A percentile compares a stretch with the other conserved stretches of the same genome.
phyloP scores from a whole-genome alignment of 2,888 invertebrate species.

The Phaonia tiefii region DNA sequence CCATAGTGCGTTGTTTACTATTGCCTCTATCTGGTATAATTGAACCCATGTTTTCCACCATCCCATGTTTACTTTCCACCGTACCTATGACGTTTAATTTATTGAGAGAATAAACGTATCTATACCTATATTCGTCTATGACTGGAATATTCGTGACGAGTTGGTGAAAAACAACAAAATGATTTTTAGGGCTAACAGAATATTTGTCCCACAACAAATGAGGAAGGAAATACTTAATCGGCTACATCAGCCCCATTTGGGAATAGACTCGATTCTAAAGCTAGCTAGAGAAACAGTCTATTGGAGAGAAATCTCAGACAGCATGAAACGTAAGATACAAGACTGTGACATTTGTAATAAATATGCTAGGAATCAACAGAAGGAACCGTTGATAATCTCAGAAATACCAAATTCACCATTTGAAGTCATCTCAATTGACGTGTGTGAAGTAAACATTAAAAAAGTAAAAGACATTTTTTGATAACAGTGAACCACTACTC shows the following conservation, averaged over 20 bases:
- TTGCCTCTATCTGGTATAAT: too few relatives aligned
- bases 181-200: conserved; percentile 30
- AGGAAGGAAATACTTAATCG: conserved; percentile 11
- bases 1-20: too few relatives aligned
- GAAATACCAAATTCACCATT: conserved; percentile 48
- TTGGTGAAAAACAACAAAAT: conserved; percentile 24
- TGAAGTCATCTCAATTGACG: conserved; percentile 51
- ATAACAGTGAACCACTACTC: too few relatives aligned
- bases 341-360: too few relatives aligned
- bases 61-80: too few relatives aligned
- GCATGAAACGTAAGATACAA: conserved; percentile 24
- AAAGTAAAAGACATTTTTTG: too few relatives aligned
- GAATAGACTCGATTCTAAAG: conserved; percentile 35
- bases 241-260: conserved; percentile 27
- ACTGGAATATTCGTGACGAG: conserved; percentile 33
- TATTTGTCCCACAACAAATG: conserved; percentile 36
- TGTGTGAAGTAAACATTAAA: too few relatives aligned
- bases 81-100: too few relatives aligned
- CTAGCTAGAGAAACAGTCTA: conserved; percentile 47
- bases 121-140: too few relatives aligned
- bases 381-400: conserved; percentile 18
- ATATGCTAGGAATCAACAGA: too few relatives aligned
- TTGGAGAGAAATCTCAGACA: conserved; percentile 35
- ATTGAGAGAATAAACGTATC: too few relatives aligned
- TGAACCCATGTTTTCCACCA: too few relatives aligned